phyloP scores from a whole-genome alignment of 2,113 vertebrate species.

The Cyrtonyx montezumae region DNA sequence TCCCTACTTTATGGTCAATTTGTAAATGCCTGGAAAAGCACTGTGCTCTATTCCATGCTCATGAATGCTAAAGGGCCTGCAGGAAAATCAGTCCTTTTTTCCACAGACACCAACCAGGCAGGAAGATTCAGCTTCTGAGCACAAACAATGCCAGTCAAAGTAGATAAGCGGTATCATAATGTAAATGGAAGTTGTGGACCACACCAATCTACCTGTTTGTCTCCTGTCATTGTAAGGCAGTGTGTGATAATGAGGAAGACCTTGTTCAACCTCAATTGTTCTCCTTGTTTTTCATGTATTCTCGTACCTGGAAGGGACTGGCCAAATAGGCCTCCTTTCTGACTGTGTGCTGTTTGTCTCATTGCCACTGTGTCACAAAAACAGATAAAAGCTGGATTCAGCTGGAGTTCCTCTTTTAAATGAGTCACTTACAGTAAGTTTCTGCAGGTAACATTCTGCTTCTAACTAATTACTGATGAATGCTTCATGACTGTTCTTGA shows the following conservation, averaged over 20 bases:
- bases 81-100: background rate
- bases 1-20: background rate
- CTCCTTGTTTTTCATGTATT: background rate
- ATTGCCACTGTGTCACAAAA: background rate
- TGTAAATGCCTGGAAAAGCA: background rate
- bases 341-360: background rate
- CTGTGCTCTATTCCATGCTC: background rate
- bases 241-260: background rate
- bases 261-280: background rate
- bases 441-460: background rate
- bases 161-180: background rate
- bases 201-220: background rate
- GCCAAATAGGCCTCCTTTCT: background rate
- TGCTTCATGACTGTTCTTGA: background rate
- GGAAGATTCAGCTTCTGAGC: background rate
- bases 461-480: background rate
- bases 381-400: background rate
- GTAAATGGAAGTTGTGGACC: background rate
- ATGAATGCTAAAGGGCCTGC: fast-evolving
- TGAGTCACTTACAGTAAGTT: background rate
- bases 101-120: fast-evolving
- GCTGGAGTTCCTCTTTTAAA: background rate
- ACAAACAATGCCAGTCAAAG: background rate
- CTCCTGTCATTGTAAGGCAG: background rate
- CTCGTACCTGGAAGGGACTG: background rate